A percentile compares a stretch with the other conserved stretches of the same genome.
These are phyloP conservation scores for Mesorhabditis belari DNA, from an alignment of 2,888 invertebrate species.

Conservation along the genomic window DNA sequence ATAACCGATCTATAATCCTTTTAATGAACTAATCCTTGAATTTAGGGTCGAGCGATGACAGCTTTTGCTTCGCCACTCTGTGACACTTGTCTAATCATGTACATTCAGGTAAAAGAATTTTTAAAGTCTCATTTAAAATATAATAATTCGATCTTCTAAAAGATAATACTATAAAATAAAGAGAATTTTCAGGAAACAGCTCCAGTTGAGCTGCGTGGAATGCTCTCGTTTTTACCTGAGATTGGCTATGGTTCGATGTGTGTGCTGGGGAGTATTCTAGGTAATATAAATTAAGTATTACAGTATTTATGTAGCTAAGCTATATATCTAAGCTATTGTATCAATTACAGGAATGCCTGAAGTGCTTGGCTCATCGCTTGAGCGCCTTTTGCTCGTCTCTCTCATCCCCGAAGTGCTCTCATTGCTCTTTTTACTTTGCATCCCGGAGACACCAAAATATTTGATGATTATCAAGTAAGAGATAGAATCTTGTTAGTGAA, in stretches of 20 bases:
- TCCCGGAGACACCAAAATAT: slow-evolving; percentile 46
- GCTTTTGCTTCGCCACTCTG: slow-evolving; percentile 38
- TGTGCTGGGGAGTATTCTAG: slow-evolving; percentile 40
- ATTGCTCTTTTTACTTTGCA: slow-evolving; percentile 29
- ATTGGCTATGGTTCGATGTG: slow-evolving; percentile 46
- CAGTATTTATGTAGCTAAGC: too few species aligned
- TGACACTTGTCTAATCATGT: slow-evolving; percentile 41
- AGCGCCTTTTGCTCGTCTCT: slow-evolving; percentile 33
- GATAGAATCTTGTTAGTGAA: too few species aligned
- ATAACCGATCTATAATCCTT: too few species aligned
- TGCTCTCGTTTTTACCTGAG: slow-evolving; percentile 41
- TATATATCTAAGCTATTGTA: too few species aligned
- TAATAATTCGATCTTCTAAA: background rate
- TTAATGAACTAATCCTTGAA: too few species aligned
- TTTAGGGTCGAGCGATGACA: slow-evolving; percentile 35
- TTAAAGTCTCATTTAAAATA: background rate
- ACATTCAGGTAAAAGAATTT: slow-evolving; percentile 28
- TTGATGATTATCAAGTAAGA: slow-evolving; percentile 35
- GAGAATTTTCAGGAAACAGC: slow-evolving; percentile 26
- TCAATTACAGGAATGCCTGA: slow-evolving; percentile 33
- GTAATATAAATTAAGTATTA: too few species aligned
- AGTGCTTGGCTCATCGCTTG: slow-evolving; percentile 38
- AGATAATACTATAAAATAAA: background rate
- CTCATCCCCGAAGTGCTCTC: slow-evolving; percentile 31
- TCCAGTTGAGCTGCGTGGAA: slow-evolving; percentile 34